Conservation (phyloP, 2,888 invertebrate species). For the Dolomedes plantarius region DNA sequence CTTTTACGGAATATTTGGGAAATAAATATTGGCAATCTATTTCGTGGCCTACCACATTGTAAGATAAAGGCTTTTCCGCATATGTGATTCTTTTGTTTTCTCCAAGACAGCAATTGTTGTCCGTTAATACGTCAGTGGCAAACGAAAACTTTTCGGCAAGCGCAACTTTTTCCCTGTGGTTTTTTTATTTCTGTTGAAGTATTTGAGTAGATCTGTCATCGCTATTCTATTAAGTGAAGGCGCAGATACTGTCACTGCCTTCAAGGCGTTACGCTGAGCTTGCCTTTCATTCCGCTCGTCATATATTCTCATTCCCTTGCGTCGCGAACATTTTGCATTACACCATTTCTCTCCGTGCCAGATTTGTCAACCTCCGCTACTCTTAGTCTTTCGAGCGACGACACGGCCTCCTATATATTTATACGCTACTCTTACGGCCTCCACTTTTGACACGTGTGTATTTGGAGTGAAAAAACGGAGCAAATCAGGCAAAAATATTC, state of each 20-base stretch:
- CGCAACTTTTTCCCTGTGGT: no score
- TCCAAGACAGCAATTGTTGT: slow-evolving; percentile 4
- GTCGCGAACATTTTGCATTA: slow-evolving; percentile 66
- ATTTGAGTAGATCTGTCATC: slow-evolving; percentile 53
- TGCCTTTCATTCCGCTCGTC: slow-evolving; percentile 33
- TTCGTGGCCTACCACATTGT: not conserved
- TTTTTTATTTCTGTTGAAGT: slow-evolving; percentile 21
- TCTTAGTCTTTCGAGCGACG: slow-evolving; percentile 20
- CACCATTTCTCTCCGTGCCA: slow-evolving; percentile 57
- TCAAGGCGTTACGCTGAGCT: slow-evolving; percentile 40
- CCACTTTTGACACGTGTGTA: slow-evolving; percentile 35
- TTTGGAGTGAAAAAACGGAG: slow-evolving; percentile 34
- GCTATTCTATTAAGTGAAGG: slow-evolving; percentile 51
- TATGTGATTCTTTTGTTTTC: slow-evolving; percentile 10
- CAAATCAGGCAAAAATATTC: slow-evolving; percentile 56
- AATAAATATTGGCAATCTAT: slow-evolving; percentile 14
- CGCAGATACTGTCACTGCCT: slow-evolving; percentile 13
- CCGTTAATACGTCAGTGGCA: slow-evolving; percentile 41
- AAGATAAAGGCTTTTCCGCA: not conserved
- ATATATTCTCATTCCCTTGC: slow-evolving; percentile 65
- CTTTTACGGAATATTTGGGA: not conserved
- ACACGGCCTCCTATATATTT: slow-evolving; percentile 4
- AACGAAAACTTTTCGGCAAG: not conserved
- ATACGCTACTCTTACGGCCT: slow-evolving; percentile 15
- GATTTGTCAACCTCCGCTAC: slow-evolving; percentile 46